Evolutionary conservation across 2,113 vertebrate genomes (phyloP), one percentile per base, ranked within the genome.

Genomic region (Calonectris borealis): DNA sequence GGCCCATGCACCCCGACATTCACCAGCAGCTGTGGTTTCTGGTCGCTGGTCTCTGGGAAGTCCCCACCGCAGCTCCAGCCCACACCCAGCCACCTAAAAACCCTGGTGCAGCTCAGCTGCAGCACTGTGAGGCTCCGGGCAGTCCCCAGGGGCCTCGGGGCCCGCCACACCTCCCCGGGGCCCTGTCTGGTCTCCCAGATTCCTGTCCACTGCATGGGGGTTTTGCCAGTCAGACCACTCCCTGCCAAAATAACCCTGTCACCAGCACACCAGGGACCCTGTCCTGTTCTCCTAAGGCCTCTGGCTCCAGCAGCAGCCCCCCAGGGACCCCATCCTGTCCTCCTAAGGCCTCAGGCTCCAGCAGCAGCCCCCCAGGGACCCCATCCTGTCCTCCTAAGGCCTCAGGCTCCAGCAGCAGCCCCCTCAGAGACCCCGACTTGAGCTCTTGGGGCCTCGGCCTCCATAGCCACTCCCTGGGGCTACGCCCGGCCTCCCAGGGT

Each of bases 1-100:
- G 32, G 26, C 7, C n/a, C 44, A 7, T 0, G 5, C 7, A 29
- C 18, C 21, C 34, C 3, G 1, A 14, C 1, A n/a, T 9, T 3
- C 52, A 64, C 13, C 66, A 69, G 44, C 54, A 80, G 54, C 58
- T 60, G 17, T 32, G 32, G 34, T 29, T 85, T 25, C 69, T 54
- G 8, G 12, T 10, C 3, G 0, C 46, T 32, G 17, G 2, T 83
- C 38, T 51, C 68, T 14, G 5, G 40, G 31, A 55, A 3, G 34
- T 5, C 32, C 15, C 40, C 71, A 34, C 6, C 16, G 49, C 65
- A 66, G 61, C 29, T 34, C 48, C 31, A 58, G 4, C 48, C 25
- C 54, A 36, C 2, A 2, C 5, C 6, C 38, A 46, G 34, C 17
- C 44, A 32, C 3, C 36, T 18, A 19, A 36, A 72, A 55, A 1